A percentile compares a stretch with the other conserved stretches of the same genome.
These are phyloP conservation scores for Diachasmimorpha longicaudata DNA, from an alignment of 1,140 invertebrate genomes.

Conservation along the genomic window DNA sequence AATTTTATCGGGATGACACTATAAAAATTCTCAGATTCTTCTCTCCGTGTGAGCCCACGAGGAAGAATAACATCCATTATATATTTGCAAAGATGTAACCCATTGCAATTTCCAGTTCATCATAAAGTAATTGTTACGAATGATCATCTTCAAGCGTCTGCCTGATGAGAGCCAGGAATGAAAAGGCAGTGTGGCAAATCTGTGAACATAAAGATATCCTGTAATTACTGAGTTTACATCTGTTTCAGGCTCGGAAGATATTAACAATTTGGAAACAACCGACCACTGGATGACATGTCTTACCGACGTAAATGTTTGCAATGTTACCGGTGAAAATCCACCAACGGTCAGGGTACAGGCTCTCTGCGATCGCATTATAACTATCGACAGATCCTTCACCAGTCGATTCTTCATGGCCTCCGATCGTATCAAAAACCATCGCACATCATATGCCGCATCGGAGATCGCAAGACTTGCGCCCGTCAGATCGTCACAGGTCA, in stretches of 20 bases:
- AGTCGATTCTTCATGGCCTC: not conserved
- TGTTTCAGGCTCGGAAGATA: too few species aligned
- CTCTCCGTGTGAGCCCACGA: not conserved
- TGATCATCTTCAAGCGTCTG: not conserved
- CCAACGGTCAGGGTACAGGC: not conserved
- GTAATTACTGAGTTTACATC: too few species aligned
- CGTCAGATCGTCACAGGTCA: not conserved
- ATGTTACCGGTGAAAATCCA: not conserved
- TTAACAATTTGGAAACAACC: too few species aligned
- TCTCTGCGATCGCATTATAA: not conserved
- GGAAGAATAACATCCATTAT: constrained; percentile 37
- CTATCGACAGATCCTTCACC: not conserved
- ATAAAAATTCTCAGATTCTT: too few species aligned
- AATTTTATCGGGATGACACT: too few species aligned
- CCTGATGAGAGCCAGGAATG: not conserved
- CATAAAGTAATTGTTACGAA: not conserved
- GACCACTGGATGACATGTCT: not conserved
- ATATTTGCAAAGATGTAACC: constrained; percentile 31
- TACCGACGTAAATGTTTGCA: not conserved
- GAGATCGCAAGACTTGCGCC: not conserved
- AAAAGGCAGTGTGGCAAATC: not conserved
- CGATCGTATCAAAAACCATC: not conserved
- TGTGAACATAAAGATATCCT: not conserved
- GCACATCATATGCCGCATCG: not conserved
- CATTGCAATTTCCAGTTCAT: constrained; percentile 25